phyloP scores from a whole-genome alignment of 2,797 vertebrate genomes.

The Champsocephalus esox region DNA sequence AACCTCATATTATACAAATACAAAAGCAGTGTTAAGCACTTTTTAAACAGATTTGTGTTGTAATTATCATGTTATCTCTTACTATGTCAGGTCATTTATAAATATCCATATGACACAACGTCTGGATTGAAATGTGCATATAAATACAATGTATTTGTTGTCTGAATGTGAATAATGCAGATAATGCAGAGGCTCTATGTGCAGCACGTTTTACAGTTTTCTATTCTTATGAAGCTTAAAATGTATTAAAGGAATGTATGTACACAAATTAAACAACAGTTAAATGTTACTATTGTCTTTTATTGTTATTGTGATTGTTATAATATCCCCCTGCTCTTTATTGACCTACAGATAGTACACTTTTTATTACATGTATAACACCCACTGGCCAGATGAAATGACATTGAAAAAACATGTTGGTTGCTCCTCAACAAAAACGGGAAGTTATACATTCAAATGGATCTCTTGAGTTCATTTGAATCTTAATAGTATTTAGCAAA shows the following conservation, averaged over 20 bases:
- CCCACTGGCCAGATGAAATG: too few relatives aligned
- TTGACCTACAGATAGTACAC: background rate
- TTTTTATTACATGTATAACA: background rate
- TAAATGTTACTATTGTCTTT: background rate
- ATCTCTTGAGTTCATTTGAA: too few relatives aligned
- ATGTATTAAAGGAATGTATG: slow-evolving; percentile 24
- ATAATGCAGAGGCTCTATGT: slow-evolving; percentile 37
- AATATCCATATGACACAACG: slow-evolving; percentile 42
- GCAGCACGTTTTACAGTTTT: slow-evolving; percentile 42
- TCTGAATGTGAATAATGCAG: slow-evolving; percentile 54
- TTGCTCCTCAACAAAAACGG: background rate
- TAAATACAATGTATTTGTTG: slow-evolving; percentile 74
- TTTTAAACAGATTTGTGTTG: slow-evolving; percentile 22
- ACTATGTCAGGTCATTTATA: slow-evolving; percentile 36
- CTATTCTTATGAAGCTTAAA: slow-evolving; percentile 30
- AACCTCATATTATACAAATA: slow-evolving; percentile 11
- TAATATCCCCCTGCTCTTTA: background rate
- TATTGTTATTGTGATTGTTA: background rate
- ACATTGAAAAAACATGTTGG: background rate
- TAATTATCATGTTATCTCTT: slow-evolving; percentile 37
- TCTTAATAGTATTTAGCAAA: too few relatives aligned
- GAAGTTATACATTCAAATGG: too few relatives aligned
- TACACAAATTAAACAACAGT: slow-evolving; percentile 44
- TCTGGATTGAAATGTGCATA: slow-evolving; percentile 54
- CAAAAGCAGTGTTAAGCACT: slow-evolving; percentile 24